Percentiles rank a stretch among this genome's conserved stretches.
Conservation (phyloP, 2,113 vertebrate genomes). For the Conger conger region DNA sequence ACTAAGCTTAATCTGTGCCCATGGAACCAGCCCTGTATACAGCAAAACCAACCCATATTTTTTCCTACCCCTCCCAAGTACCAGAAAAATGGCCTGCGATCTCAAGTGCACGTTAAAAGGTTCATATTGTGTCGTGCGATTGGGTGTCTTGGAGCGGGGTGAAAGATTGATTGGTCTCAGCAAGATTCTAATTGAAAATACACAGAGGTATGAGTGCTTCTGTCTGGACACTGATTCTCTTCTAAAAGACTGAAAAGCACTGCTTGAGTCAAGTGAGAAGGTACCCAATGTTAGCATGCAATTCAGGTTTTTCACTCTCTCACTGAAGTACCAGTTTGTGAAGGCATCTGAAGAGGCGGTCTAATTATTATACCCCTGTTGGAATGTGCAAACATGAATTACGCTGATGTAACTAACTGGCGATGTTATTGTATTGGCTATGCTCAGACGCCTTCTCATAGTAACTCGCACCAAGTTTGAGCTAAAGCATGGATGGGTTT, state of each 20-base stretch:
- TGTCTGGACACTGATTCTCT: neutral
- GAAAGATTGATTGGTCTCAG: neutral
- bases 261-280: neutral
- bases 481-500: neutral
- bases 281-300: neutral
- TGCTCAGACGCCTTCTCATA: neutral
- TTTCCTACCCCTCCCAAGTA: neutral
- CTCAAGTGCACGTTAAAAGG: neutral
- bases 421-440: constrained; percentile 1
- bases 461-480: neutral
- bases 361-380: neutral
- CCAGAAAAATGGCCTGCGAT: neutral
- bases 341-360: neutral
- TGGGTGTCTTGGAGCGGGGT: neutral
- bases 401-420: neutral
- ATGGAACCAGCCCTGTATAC: no score
- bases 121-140: neutral
- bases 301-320: neutral
- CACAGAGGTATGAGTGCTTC: neutral
- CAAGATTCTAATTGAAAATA: neutral
- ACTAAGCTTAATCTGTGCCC: no score
- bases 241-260: neutral
- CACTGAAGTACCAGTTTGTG: neutral
- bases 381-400: neutral
- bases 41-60: no score